Evolutionary conservation across 1,140 invertebrate genomes (phyloP).

Genomic region (Theocolax elegans): DNA sequence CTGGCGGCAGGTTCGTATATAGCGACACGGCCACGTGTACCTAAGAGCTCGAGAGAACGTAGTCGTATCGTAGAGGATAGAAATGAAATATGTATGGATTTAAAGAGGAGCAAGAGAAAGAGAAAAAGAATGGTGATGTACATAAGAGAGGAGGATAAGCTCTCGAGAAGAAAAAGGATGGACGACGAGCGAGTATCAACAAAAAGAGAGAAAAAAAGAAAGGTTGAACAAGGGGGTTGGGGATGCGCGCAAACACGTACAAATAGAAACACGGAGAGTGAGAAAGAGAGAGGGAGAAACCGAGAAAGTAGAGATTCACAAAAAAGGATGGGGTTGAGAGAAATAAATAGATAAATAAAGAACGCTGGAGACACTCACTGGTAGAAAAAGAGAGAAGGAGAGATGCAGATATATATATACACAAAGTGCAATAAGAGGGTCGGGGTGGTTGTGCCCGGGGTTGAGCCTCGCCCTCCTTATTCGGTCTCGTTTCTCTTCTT

Average conservation of each 20-base stretch:
- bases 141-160: neutral
- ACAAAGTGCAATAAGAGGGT: constrained; percentile 30
- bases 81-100: constrained; percentile 27
- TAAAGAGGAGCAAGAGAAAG: neutral
- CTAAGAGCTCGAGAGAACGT: neutral
- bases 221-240: too few relatives aligned
- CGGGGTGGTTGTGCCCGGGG: neutral
- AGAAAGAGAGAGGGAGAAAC: neutral
- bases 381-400: constrained; percentile 24
- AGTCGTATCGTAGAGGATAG: too few relatives aligned
- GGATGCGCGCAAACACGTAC: neutral
- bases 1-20: neutral
- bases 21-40: neutral
- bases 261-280: neutral
- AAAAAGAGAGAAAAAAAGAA: neutral
- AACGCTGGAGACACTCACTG: constrained; percentile 7
- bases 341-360: constrained; percentile 41
- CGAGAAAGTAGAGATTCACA: too few relatives aligned
- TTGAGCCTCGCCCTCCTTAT: neutral
- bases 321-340: constrained; percentile 25
- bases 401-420: too few relatives aligned
- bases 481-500: neutral
- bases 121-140: constrained; percentile 14
- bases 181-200: neutral
- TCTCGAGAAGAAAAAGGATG: neutral